Base-by-base conservation (phyloP, 1,140 invertebrate genomes). In the Hypothenemus hampei region DNA sequence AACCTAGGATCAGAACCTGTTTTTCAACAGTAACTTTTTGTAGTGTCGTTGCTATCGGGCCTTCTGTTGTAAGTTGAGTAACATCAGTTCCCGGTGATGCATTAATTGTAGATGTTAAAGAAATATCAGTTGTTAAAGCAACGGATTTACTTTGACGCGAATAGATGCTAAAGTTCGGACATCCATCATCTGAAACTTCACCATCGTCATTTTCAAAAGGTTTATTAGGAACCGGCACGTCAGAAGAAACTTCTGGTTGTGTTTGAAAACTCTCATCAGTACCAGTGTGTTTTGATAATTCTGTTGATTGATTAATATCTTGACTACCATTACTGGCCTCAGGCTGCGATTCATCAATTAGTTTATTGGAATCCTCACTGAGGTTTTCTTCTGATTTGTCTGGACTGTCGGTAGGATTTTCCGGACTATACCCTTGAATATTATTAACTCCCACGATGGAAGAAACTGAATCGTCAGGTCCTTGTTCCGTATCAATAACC, bases 101-200 rank as follows among this genome's bases (percentile, higher is more conserved):
- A 1, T 35, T 29, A 10, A 15, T 13, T 36, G 24, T 22, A n/a
- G 31, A 3, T 0, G 45, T 13, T 16, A 78, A 67, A 48, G 72
- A 64, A 63, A 79, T 60, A 65, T 77, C 71, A 3, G 74, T 74
- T 24, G 73, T 73, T 56, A 82, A 78, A 0, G 84, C 85, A 23
- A 89, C 80, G 47, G 85, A 81, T 67, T 88, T 84, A 19, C 85
- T 88, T 58, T 86, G 79, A 3, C 84, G 81, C 0, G 87, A 89
- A 70, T 90, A 90, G 47, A 90, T 86, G 3, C 84, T 86, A 66
- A 88, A 89, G 66, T 89, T 89, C 3, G 87, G 87, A 74, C 86
- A 89, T 53, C 86, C 85, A 1, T 83, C 81, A 60, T 83, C 80
- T 2, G 79, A 80, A 35, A 80, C 78, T 1, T 78, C 77, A 26